Evolutionary conservation across 1,140 invertebrate genomes (phyloP), one percentile per base, ranked within the genome.

Genomic region (Calliopsis andreniformis): DNA sequence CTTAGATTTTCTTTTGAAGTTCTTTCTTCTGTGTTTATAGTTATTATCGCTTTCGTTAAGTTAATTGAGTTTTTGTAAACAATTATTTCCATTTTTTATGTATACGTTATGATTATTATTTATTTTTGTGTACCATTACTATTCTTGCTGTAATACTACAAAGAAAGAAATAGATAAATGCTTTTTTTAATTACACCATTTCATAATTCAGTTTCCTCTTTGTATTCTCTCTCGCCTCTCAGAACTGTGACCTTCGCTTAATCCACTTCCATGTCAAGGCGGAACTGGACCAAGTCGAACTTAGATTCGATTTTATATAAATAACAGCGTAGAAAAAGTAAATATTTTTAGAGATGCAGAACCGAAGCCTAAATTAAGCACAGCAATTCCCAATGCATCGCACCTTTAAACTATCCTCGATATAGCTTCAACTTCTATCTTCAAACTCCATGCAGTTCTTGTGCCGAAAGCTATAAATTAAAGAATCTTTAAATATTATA

Each of bases 231-330:
- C 25, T 42, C 47, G 20, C 8, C 42, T 72, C 23, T 32, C 39
- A 45, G 66, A 69, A 18, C n/a, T 45, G n/a, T 10, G 59, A 32
- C 25, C 49, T 73, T 73, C 49, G 45, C 16, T 42, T 47, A 59
- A 66, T 42, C 47, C n/a, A 39, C 18, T 53, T 35, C 3, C 16
- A 55, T 42, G 35, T 35, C 5, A 25, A 63, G 45, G 14, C 45
- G 35, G 25, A 72, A 25, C 45, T 55, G 35, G 35, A 64, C n/a
- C 47, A 53, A 64, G 61, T 51, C 35, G n/a, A 45, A 45, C n/a
- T 8, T 66, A 64, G 14, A 55, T 55, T 32, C n/a, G 61, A 66
- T 66, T 66, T 55, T 23, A 35, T 32, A 43, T 32, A 43, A 55
- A 73, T 32, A 73, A 16, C 16, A 6, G 10, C 20, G n/a, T n/a